Conservation (phyloP, 1,140 invertebrate species). For the Drosophila triauraria region DNA sequence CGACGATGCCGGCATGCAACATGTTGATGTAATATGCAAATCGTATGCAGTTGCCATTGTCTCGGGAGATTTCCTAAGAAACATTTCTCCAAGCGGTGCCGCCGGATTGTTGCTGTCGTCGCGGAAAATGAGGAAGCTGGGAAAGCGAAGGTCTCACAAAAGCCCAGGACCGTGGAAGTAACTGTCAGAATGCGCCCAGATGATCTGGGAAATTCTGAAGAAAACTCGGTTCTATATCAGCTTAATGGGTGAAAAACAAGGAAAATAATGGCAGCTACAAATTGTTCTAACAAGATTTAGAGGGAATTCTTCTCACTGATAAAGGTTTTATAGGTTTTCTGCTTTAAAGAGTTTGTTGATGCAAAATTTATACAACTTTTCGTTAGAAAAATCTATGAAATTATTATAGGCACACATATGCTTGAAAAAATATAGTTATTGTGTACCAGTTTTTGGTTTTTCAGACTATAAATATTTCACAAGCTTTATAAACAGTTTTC, state of each 20-base stretch:
- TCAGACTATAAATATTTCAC: not conserved
- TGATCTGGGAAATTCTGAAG: slow-evolving; percentile 20
- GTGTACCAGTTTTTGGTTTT: not conserved
- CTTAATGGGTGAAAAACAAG: slow-evolving; percentile 17
- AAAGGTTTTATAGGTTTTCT: not conserved
- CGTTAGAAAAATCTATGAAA: not conserved
- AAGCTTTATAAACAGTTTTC: slow-evolving; percentile 12
- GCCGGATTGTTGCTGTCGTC: slow-evolving; percentile 30
- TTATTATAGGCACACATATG: not conserved
- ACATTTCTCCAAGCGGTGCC: slow-evolving; percentile 35
- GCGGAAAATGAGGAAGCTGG: slow-evolving; percentile 43
- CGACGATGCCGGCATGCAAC: slow-evolving; percentile 64
- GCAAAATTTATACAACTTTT: not conserved
- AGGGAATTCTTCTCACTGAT: not conserved
- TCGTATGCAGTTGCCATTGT: slow-evolving; percentile 67
- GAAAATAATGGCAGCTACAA: slow-evolving; percentile 19
- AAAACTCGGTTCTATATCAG: slow-evolving; percentile 16
- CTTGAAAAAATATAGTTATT: not conserved
- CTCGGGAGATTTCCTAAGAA: slow-evolving; percentile 61
- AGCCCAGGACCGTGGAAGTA: slow-evolving; percentile 24
- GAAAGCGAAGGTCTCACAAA: slow-evolving; percentile 10
- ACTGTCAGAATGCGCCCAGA: slow-evolving; percentile 5
- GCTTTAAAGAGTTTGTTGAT: not conserved
- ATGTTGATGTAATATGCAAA: slow-evolving; percentile 80
- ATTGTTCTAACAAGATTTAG: not conserved